These are phyloP conservation scores for Dallia pectoralis DNA, from an alignment of 2,797 vertebrate species.

Conservation along the genomic window DNA sequence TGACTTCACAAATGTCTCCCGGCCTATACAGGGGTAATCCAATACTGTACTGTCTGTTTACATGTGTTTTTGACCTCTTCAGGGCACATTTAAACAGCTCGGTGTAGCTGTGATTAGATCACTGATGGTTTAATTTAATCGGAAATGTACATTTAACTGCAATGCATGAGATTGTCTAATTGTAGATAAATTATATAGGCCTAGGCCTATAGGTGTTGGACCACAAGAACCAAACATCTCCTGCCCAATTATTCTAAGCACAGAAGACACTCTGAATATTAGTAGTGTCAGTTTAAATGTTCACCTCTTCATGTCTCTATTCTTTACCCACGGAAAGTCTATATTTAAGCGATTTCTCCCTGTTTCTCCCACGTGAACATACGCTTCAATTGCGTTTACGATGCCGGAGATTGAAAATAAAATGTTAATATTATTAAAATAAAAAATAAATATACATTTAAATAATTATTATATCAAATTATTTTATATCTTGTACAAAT, in stretches of 20 bases:
- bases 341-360: neutral
- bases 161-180: neutral
- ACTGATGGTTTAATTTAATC: constrained; percentile 1
- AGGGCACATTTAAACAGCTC: neutral
- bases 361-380: constrained; percentile 5
- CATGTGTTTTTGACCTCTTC: neutral
- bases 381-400: neutral
- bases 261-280: neutral
- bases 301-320: constrained; percentile 37
- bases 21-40: neutral
- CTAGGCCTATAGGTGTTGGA: neutral
- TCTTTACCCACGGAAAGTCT: constrained; percentile 38
- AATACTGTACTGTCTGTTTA: neutral
- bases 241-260: neutral
- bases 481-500: constrained; percentile 1
- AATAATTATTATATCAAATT: neutral
- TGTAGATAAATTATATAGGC: too few relatives aligned
- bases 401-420: neutral
- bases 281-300: constrained; percentile 27
- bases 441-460: neutral
- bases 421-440: neutral
- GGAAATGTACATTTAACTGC: neutral
- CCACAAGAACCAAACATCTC: neutral
- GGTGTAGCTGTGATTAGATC: constrained; percentile 18
- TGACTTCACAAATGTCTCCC: neutral